Conservation (phyloP, 2,888 invertebrate genomes). For the Anaspis maculata region DNA sequence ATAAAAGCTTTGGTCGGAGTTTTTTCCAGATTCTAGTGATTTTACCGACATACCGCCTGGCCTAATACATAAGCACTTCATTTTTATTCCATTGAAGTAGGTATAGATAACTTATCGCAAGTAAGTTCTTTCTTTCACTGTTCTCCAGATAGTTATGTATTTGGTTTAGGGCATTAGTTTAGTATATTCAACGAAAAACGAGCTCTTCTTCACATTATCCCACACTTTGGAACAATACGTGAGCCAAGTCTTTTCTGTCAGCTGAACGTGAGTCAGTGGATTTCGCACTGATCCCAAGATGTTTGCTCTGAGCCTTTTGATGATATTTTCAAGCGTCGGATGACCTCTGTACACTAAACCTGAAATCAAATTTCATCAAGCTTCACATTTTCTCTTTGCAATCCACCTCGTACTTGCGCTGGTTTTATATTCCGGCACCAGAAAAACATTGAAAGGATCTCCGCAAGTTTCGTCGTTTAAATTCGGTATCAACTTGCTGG, state of each 20-base stretch:
- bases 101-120: too few relatives aligned
- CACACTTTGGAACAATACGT: conserved; percentile 74
- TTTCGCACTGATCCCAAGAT: conserved; percentile 61
- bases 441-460: conserved; percentile 57
- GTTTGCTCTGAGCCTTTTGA: conserved; percentile 60
- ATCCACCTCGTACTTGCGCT: conserved; percentile 21
- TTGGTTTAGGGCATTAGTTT: conserved; percentile 66
- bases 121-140: too few relatives aligned
- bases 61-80: too few relatives aligned
- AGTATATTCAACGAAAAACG: conserved; percentile 76
- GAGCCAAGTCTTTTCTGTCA: conserved; percentile 78
- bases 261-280: conserved; percentile 61
- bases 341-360: conserved; percentile 52
- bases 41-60: too few relatives aligned
- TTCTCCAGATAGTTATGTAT: too few relatives aligned
- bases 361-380: conserved; percentile 23
- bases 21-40: too few relatives aligned
- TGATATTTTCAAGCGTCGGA: conserved; percentile 55
- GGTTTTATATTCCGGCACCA: conserved; percentile 53
- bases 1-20: too few relatives aligned
- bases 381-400: too few relatives aligned
- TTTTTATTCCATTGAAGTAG: too few relatives aligned
- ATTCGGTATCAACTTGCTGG: conserved; percentile 43
- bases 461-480: conserved; percentile 50
- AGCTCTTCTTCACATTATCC: conserved; percentile 78